Evolutionary conservation across 2,888 invertebrate species (phyloP), one percentile per base, ranked within the genome.

Genomic region (Perdita meconis): DNA sequence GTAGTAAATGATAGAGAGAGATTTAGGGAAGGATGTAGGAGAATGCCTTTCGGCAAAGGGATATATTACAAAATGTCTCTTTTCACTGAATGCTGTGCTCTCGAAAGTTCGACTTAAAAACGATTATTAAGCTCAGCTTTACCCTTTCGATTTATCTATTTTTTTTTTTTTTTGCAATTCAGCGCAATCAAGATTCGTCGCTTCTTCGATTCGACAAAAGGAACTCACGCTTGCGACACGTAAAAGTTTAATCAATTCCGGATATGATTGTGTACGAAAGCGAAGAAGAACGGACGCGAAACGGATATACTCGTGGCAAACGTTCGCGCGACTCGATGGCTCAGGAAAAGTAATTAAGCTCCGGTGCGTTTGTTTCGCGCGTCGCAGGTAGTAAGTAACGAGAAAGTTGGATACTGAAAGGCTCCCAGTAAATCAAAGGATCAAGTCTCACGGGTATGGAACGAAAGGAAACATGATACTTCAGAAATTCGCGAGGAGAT

Each of bases 401-500:
- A n/a, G 53, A 59, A 68, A 65, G 80, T 71, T 75, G 57, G 68
- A 57, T 44, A 61, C 67, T 82, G 83, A 79, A 85, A 83, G 73
- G 78, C 69, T 73, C 67, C 65, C 70, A 53, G 65, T 80, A 83
- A 85, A 85, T 85, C 85, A 85, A 85, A 85, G 85, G 85, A 83
- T 83, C 85, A 80, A 74, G 80, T 83, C 85, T 71, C 79, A 77
- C 73, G 76, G 81, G 74, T 63, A 57, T 59, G 67, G 72, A 76
- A 71, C 80, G 78, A 84, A 82, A 85, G 83, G 85, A 81, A 85
- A 85, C 84, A 84, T 73, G 85, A 85, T 85, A 85, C 83, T 85
- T 84, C 75, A 85, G 85, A 85, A 85, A 85, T 85, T 85, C 82
- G 74, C 72, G 75, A 74, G 83, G 78, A 85, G 85, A 85, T 85